These are phyloP conservation scores for Zaprionus nigranus DNA, from an alignment of 1,140 invertebrate species.

Conservation along the genomic window DNA sequence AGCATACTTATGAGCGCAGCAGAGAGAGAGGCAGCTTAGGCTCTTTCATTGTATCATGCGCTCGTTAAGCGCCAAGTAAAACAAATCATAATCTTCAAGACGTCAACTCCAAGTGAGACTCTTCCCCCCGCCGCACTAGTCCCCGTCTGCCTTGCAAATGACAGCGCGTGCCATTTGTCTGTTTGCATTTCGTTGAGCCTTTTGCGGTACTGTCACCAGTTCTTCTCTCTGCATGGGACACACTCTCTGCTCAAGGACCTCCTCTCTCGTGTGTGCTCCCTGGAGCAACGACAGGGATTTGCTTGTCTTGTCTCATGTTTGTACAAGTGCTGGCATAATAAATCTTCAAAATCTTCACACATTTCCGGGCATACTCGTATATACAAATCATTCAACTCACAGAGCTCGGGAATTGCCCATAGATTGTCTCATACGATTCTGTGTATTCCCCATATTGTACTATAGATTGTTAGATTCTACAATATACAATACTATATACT, in stretches of 20 bases:
- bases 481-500: background rate
- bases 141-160: constrained; percentile 24
- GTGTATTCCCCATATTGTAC: background rate
- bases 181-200: constrained; percentile 59
- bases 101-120: constrained; percentile 45
- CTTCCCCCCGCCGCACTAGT: background rate
- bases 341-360: constrained; percentile 44
- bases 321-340: constrained; percentile 58
- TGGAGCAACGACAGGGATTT: constrained; percentile 64
- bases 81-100: constrained; percentile 82
- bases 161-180: constrained; percentile 74
- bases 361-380: background rate
- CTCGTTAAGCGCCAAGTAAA: constrained; percentile 74
- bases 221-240: too few species aligned
- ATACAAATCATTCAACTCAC: constrained; percentile 12
- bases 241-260: background rate
- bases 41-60: constrained; percentile 65
- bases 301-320: constrained; percentile 45
- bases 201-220: constrained; percentile 51
- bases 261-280: constrained; percentile 37
- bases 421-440: background rate
- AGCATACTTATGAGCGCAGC: constrained; percentile 61
- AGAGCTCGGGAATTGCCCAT: background rate
- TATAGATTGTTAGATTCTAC: background rate
- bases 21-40: background rate